Evolutionary conservation across 1,140 invertebrate species (phyloP).

Genomic region (Drosophila ohnishii): DNA sequence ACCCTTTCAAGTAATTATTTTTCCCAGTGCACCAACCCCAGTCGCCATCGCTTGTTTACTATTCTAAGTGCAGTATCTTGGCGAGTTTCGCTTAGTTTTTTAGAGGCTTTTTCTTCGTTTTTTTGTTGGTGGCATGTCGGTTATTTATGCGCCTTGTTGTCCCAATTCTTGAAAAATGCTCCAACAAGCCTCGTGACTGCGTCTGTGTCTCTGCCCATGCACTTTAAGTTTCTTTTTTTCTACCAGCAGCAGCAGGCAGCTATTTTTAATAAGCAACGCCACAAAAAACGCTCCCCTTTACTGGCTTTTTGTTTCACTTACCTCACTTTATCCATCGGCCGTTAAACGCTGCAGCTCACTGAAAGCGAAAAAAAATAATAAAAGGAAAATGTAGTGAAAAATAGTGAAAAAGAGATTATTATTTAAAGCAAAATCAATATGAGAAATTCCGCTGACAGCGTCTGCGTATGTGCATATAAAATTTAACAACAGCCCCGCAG

Average conservation of each 20-base stretch:
- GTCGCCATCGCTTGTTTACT: conserved; percentile 59
- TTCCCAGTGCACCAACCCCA: conserved; percentile 1
- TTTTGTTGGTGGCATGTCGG: conserved; percentile 64
- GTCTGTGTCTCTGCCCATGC: conserved; percentile 27
- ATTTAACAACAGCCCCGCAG: conserved; percentile 46
- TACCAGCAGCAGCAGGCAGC: conserved; percentile 24
- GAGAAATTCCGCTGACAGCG: conserved; percentile 54
- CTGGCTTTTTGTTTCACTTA: conserved; percentile 45
- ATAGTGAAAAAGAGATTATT: conserved; percentile 33
- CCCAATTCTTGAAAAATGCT: conserved; percentile 75
- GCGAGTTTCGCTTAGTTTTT: conserved; percentile 56
- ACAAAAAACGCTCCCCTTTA: conserved; percentile 17
- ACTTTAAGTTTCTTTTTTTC: conserved; percentile 48
- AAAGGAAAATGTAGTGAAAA: neutral
- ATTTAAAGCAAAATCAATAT: conserved; percentile 73
- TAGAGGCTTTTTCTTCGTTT: conserved; percentile 21
- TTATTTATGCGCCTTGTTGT: conserved; percentile 80
- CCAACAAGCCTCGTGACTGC: conserved; percentile 43
- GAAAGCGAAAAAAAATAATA: conserved; percentile 10
- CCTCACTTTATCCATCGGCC: conserved; percentile 58
- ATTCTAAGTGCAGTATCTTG: conserved; percentile 74
- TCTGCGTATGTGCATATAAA: conserved; percentile 47
- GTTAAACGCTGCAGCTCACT: conserved; percentile 30
- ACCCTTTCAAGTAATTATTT: neutral
- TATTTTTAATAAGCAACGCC: conserved; percentile 69